Conservation (phyloP, 2,888 invertebrate genomes). For the Balanococcus diminutus region DNA sequence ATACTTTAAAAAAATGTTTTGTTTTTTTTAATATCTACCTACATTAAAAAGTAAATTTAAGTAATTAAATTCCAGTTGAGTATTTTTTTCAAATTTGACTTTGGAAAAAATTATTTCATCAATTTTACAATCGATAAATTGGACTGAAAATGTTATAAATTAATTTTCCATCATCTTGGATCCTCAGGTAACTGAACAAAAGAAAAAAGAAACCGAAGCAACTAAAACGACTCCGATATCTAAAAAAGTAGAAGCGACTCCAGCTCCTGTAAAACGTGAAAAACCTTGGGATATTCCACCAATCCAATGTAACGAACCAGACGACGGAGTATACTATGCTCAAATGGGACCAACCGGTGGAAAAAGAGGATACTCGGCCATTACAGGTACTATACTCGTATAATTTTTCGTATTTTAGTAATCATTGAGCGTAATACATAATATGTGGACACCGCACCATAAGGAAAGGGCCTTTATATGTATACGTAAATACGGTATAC, state of each 20-base stretch:
- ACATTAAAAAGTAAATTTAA: too few relatives aligned
- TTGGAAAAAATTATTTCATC: too few relatives aligned
- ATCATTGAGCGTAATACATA: background rate
- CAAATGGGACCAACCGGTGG: constrained; percentile 94
- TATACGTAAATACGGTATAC: background rate
- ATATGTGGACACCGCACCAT: too few relatives aligned
- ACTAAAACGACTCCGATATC: constrained; percentile 20
- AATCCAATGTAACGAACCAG: constrained; percentile 86
- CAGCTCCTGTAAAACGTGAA: constrained; percentile 60
- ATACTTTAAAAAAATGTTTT: too few relatives aligned
- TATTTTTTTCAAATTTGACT: too few relatives aligned
- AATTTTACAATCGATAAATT: too few relatives aligned
- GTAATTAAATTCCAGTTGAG: too few relatives aligned
- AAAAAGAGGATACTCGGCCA: constrained; percentile 85
- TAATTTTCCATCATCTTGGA: too few relatives aligned
- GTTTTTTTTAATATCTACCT: too few relatives aligned
- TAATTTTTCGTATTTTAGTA: background rate
- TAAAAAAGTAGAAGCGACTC: constrained; percentile 59
- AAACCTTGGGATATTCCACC: constrained; percentile 86
- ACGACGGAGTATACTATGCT: constrained; percentile 88
- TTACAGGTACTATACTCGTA: constrained; percentile 70
- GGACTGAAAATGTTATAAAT: too few relatives aligned
- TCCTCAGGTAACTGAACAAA: background rate
- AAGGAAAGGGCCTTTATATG: background rate
- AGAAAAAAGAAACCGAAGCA: background rate